Evolutionary conservation across 92 coral and sea anemone species (phyloP).

Genomic region (Pocillopora meandrina): DNA sequence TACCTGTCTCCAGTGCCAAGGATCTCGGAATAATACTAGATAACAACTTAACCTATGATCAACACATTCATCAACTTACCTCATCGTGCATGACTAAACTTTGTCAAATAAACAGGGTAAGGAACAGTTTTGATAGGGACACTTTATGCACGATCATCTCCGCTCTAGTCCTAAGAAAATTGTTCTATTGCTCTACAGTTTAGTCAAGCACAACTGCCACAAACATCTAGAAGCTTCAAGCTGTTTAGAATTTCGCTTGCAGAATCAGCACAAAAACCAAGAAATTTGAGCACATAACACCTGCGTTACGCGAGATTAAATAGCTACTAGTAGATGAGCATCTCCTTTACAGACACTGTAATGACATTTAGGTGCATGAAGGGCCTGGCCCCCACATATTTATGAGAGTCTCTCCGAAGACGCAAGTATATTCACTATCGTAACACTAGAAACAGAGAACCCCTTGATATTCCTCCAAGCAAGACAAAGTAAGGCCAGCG

Average conservation of each 20-base stretch:
- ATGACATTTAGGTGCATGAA: constrained; percentile 41
- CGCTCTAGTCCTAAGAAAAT: no score
- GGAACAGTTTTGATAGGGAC: no score
- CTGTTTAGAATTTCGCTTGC: constrained; percentile 26
- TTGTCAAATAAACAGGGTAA: no score
- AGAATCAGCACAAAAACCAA: constrained; percentile 20
- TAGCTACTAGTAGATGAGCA: no score
- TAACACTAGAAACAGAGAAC: background rate
- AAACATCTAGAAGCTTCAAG: constrained; percentile 45
- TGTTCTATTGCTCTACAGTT: no score
- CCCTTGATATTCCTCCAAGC: background rate
- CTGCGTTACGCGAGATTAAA: background rate
- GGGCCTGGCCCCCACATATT: constrained; percentile 31
- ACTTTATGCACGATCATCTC: no score
- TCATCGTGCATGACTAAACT: constrained; percentile 30
- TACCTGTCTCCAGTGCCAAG: constrained; percentile 16
- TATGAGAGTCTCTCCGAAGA: constrained; percentile 13
- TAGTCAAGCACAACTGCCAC: constrained; percentile 26
- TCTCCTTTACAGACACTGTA: constrained; percentile 25
- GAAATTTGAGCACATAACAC: constrained; percentile 43
- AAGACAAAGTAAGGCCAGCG: constrained; percentile 30
- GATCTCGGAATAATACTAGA: constrained; percentile 20
- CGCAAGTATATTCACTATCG: constrained; percentile 19
- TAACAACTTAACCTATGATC: constrained; percentile 42
- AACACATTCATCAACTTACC: background rate